Base-by-base conservation (phyloP, 2,888 invertebrate genomes). In the Agapostemon virescens region DNA sequence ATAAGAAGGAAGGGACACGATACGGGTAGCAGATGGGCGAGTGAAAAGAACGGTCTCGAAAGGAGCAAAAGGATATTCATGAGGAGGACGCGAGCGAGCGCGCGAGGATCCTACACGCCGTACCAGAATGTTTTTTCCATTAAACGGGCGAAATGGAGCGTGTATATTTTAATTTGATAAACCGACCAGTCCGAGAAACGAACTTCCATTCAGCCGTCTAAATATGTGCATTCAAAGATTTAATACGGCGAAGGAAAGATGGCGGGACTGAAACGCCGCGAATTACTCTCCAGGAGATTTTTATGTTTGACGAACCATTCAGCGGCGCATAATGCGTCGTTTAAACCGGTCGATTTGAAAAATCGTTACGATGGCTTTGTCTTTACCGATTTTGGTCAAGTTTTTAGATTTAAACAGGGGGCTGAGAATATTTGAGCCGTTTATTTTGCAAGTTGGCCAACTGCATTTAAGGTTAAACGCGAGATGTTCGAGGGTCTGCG, bases 1-100 rank as follows among this genome's bases (percentile, higher is more conserved):
- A n/a, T 52, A 76, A 63, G 71, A 49, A 63, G 67, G n/a, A 20
- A 55, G 11, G 52, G 13, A 9, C n/a, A 70, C 4, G 36, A 20
- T 63, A 67, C 45, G 23, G 4, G 20, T 13, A 13, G 11, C n/a
- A 49, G n/a, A 23, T 30, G 23, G 15, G 23, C 5, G 20, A 49
- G 49, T 68, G 61, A 42, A 68, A 58, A 58, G 58, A 49, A 40
- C n/a, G 26, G 3, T 23, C 33, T 17, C 5, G 15, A 64, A 36
- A 26, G 23, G 13, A 71, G 49, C 23, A 17, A 45, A 69, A 52
- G 13, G 7, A 23, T 30, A 58, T 74, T 49, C 26, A 17, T 15
- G 23, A 67, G 40, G 17, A 40, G 52, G 45, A n/a, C 20, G 11
- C 17, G 23, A 23, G 17, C 33, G 17, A 40, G 52, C 58, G 26